Evolutionary conservation across 2,113 vertebrate species (phyloP).

Genomic region (Elaphurus davidianus): DNA sequence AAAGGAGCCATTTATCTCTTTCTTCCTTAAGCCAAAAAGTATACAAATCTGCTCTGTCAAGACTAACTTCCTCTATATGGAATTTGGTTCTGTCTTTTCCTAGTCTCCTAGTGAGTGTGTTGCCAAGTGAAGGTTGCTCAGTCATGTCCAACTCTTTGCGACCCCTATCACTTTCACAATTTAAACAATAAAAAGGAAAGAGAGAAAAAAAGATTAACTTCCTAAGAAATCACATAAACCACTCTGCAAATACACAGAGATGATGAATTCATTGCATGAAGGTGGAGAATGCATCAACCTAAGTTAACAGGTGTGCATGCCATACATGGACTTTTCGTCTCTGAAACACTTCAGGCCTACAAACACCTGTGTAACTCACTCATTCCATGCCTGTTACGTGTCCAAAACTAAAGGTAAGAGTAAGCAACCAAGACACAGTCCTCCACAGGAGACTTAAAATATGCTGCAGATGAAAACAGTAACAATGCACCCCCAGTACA

Average conservation of each 20-base stretch:
- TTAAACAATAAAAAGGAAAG: background rate
- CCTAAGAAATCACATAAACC: background rate
- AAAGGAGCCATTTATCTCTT: background rate
- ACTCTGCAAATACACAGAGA: background rate
- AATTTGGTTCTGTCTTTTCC: background rate
- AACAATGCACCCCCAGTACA: background rate
- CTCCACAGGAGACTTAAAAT: background rate
- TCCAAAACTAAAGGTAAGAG: background rate
- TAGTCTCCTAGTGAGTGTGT: background rate
- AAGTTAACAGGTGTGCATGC: rapidly evolving
- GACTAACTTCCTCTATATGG: background rate
- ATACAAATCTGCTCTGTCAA: background rate
- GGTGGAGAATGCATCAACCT: rapidly evolving
- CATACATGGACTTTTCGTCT: background rate
- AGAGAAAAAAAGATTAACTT: background rate
- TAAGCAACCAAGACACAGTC: background rate
- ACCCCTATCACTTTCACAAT: background rate
- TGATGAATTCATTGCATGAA: background rate
- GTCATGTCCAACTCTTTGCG: background rate
- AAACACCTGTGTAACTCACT: background rate
- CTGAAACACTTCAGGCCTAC: background rate
- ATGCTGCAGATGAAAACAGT: background rate
- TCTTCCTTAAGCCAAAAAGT: background rate
- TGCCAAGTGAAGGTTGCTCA: background rate
- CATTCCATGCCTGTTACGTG: background rate